These are phyloP conservation scores for Melierax canorus DNA, from an alignment of 2,113 vertebrate genomes.

Conservation along the genomic window DNA sequence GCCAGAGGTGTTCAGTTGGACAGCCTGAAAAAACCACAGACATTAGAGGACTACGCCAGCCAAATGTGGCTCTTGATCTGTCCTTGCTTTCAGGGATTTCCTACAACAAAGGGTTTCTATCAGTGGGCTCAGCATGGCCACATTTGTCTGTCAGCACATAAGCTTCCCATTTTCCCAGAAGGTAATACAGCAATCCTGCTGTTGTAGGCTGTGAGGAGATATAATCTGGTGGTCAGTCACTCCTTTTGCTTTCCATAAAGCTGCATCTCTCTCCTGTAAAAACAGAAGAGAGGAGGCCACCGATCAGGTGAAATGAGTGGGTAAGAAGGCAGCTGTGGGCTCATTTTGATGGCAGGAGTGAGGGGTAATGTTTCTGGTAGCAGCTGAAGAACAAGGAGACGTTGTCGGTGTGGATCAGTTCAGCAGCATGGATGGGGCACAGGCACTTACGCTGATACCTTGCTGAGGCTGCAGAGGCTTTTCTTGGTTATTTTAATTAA, in stretches of 20 bases:
- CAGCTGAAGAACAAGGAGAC: neutral
- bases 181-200: neutral
- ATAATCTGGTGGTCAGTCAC: neutral
- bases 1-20: neutral
- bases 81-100: neutral
- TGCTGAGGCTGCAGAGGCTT: neutral
- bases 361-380: neutral
- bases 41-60: neutral
- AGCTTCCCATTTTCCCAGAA: neutral
- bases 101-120: neutral
- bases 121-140: neutral
- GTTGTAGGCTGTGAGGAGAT: neutral
- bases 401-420: neutral
- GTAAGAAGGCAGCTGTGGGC: neutral
- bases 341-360: neutral
- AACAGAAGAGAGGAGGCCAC: neutral
- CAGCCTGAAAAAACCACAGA: neutral
- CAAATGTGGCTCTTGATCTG: neutral
- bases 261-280: neutral
- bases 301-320: neutral
- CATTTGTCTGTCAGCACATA: fast-evolving
- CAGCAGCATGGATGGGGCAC: neutral
- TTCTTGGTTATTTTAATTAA: neutral
- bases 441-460: neutral
- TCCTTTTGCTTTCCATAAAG: neutral